These are phyloP conservation scores for Platanista minor DNA, from an alignment of 2,113 vertebrate genomes.

Conservation along the genomic window DNA sequence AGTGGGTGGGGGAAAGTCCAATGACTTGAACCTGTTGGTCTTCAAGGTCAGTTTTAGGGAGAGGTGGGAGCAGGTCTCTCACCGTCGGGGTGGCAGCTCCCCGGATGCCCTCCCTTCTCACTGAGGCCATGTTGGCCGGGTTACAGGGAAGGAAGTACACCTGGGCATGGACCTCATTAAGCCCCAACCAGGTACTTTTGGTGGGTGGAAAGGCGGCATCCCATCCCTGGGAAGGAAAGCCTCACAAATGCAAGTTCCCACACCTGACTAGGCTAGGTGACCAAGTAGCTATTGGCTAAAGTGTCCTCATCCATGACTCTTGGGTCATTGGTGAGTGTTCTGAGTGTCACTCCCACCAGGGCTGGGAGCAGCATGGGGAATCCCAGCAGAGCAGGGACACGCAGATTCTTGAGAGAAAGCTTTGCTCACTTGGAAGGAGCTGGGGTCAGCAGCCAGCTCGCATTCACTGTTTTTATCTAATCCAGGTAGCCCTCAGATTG, in stretches of 20 bases:
- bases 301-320: not conserved
- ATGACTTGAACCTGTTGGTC: not conserved
- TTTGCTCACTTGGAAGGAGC: not conserved
- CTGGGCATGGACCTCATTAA: not conserved
- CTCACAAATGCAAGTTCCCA: not conserved
- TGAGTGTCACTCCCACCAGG: not conserved
- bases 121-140: not conserved
- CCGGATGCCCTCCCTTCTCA: not conserved
- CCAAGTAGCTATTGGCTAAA: not conserved
- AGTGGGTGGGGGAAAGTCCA: not conserved
- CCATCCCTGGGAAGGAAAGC: not conserved
- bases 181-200: not conserved
- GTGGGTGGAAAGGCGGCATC: not conserved
- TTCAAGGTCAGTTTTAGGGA: not conserved
- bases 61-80: no score
- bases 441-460: not conserved
- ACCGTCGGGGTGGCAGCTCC: not conserved
- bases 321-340: not conserved
- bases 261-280: not conserved
- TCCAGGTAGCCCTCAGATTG: not conserved
- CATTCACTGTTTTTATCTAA: not conserved
- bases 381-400: not conserved
- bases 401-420: not conserved
- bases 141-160: not conserved
- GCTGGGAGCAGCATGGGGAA: not conserved